Base-by-base conservation (phyloP, 2,113 vertebrate genomes). In the Vanacampus margaritifer region DNA sequence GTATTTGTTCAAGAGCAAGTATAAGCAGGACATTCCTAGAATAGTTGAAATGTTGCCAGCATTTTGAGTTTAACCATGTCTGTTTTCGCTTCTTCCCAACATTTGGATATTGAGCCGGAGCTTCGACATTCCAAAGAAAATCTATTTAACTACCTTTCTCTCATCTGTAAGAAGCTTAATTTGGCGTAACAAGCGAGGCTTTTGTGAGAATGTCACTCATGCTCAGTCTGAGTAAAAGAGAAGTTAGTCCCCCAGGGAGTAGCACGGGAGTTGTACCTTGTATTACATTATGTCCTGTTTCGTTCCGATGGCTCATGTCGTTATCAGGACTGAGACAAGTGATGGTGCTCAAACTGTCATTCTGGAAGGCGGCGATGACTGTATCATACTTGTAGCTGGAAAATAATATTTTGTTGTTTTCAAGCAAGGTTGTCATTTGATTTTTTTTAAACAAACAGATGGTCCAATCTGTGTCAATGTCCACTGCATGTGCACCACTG, bases 331-430 rank as follows among this genome's bases (percentile, higher is more conserved):
- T 67, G 43, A 65, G 50, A 71, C 91, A 92, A 16, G 91, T 82
- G 16, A 68, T 63, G 1, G 88, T 69, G 50, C 64, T 90, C 51
- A 73, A 17, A 1, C 77, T 90, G 45, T 81, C 73, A 24, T 88
- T 91, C 28, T 81, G 64, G 32, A 74, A 83, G 48, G 39, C 46
- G 67, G 84, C 79, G 35, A 90, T 77, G 43, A 86, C 68, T 0
- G 90, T 88, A 60, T 87, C 76, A n/a, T 86, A 92, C 26, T 78
- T 76, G 68, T 93, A 92, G 46, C 91, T 92, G 83, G 37, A 37
- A 78, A 74, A 67, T 9, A 9, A 48, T 17, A 13, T 28, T 13
- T 56, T 13, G 13, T 43, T 17, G 8, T 43, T 4, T 17, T 43
- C 16, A 37, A 13, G 32, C 21, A n/a, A 13, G 54, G 21, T 26